A percentile compares a stretch with the other conserved stretches of the same genome.
Conservation (phyloP, 2,113 vertebrate genomes). For the Herpetotheres cachinnans region DNA sequence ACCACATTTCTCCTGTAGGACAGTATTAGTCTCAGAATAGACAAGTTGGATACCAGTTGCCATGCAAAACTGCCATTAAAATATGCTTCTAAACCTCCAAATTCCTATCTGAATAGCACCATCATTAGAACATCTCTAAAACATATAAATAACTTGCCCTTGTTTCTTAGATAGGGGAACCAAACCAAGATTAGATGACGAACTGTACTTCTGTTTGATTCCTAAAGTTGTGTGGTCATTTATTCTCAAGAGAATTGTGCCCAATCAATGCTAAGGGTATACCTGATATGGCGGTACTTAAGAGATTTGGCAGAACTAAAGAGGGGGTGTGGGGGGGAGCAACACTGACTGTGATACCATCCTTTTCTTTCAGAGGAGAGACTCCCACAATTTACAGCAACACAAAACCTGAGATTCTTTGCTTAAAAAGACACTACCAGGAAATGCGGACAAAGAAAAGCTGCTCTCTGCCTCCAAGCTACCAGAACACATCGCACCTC, state of each 20-base stretch:
- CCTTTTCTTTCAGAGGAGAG: background rate
- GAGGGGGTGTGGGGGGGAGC: too few relatives aligned
- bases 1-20: background rate
- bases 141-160: background rate
- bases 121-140: background rate
- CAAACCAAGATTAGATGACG: background rate
- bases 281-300: accelerated
- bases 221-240: background rate
- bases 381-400: background rate
- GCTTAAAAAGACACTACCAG: background rate
- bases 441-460: background rate
- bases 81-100: background rate
- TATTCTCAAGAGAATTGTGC: background rate
- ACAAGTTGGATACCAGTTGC: background rate
- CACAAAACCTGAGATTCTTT: background rate
- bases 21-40: background rate
- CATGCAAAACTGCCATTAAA: background rate
- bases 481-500: background rate
- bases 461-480: background rate
- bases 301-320: background rate
- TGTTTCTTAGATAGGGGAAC: background rate
- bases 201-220: background rate
- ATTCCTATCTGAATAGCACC: background rate
- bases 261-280: background rate
- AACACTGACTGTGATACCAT: accelerated